Conservation (phyloP, 2,888 invertebrate genomes). For the Octodonta nipae region DNA sequence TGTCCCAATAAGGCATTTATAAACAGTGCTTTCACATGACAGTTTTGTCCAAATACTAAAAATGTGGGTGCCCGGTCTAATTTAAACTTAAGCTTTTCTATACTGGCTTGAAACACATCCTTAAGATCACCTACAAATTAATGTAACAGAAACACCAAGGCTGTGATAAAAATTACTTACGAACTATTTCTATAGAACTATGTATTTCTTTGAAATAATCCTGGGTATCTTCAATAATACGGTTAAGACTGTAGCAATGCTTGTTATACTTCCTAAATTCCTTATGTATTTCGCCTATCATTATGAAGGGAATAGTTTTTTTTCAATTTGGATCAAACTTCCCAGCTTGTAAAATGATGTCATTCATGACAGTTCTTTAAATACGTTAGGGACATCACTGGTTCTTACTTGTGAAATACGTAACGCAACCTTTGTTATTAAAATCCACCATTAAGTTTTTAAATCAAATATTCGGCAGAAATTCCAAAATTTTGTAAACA, state of each 20-base stretch:
- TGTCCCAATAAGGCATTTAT: constrained; percentile 59
- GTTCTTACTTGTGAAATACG: too few relatives aligned
- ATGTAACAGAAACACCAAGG: constrained; percentile 3
- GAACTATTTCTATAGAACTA: constrained; percentile 25
- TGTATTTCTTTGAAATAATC: constrained; percentile 31
- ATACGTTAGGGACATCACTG: too few relatives aligned
- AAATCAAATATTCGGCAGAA: too few relatives aligned
- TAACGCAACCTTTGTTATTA: too few relatives aligned
- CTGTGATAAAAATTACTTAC: constrained; percentile 22
- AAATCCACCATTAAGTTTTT: too few relatives aligned
- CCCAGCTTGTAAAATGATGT: too few relatives aligned
- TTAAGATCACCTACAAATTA: constrained; percentile 26
- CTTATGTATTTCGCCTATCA: constrained; percentile 26
- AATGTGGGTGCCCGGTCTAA: constrained; percentile 45
- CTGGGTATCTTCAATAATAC: constrained; percentile 31
- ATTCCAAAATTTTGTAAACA: too few relatives aligned
- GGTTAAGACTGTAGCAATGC: constrained; percentile 29
- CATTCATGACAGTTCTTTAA: too few relatives aligned
- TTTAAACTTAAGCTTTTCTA: constrained; percentile 25
- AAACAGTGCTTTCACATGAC: constrained; percentile 55
- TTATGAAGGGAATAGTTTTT: too few relatives aligned
- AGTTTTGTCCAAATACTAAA: constrained; percentile 58
- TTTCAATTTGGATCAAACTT: too few relatives aligned
- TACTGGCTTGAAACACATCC: constrained; percentile 26
- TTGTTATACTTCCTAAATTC: constrained; percentile 32